These are phyloP conservation scores for Trypoxylus dichotomus DNA, from an alignment of 1,140 invertebrate species.

Conservation along the genomic window DNA sequence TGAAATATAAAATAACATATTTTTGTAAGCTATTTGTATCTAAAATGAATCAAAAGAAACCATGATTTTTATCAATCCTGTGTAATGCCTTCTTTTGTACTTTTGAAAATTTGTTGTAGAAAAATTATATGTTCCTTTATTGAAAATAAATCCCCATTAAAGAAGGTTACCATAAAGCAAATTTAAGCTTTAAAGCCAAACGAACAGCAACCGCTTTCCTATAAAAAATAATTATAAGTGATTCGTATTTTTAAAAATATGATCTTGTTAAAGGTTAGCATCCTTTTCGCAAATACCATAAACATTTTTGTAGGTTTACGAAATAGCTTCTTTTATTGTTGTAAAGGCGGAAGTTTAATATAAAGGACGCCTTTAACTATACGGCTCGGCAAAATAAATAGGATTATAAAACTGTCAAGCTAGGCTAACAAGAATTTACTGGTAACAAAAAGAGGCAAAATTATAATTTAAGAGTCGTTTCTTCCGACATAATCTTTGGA, in stretches of 20 bases:
- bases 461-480: slow-evolving; percentile 9
- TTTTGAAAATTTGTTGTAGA: too few species aligned
- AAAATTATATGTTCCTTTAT: too few species aligned
- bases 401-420: slow-evolving; percentile 20
- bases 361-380: background rate
- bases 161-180: too few species aligned
- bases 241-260: background rate
- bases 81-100: too few species aligned
- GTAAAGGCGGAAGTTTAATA: background rate
- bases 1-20: too few species aligned
- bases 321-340: background rate
- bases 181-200: too few species aligned
- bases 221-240: background rate
- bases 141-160: too few species aligned
- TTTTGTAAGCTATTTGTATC: too few species aligned
- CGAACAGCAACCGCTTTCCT: too few species aligned
- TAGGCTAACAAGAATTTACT: slow-evolving; percentile 3
- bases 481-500: background rate
- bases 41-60: too few species aligned
- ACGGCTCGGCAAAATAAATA: slow-evolving; percentile 5
- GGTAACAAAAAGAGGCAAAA: background rate
- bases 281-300: background rate
- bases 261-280: background rate
- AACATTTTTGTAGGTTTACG: background rate
- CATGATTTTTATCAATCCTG: too few species aligned